Evolutionary conservation across 2,797 vertebrate species (phyloP), one percentile per base, ranked within the genome.

Genomic region (Sparus aurata): DNA sequence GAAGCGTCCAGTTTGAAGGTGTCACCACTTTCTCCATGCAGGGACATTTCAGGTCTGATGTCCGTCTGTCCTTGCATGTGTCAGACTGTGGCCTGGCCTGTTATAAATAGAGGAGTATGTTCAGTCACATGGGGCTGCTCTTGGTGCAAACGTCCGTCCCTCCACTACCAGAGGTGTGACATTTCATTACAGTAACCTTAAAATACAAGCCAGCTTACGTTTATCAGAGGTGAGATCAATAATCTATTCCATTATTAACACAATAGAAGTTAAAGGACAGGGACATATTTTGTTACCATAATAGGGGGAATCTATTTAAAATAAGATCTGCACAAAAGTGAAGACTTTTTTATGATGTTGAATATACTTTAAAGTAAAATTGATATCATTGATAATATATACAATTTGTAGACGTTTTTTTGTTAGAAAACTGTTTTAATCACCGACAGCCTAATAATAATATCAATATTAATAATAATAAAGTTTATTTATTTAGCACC

Each of bases 71-170:
- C 92, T 94, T 95, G 92, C 62, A 13, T 80, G 64, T 88, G 87
- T 84, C 84, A 83, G 66, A 80, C 81, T 55, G 85, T 76, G 80
- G 63, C 50, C 87, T 75, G 75, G 79, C 79, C 80, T 80, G 94
- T 87, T 95, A 95, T 94, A 93, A 95, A 95, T 95, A 95, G 94
- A 93, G 90, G 60, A 69, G 80, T 89, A 86, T 88, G 83, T 85
- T 90, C 88, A 86, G 93, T 95, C 95, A 95, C 94, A 94, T 95
- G 94, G 55, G 89, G 80, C 77, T 65, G 81, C 82, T 38, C 38
- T 38, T 23, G 27, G 55, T 81, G 74, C 80, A 85, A 58, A 87
- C 25, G 58, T 82, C 85, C 58, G 77, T 80, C 77, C 78, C 81
- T 73, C 59, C 62, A 43, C 74, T 78, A 85, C 73, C 70, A 87